Base-by-base conservation (phyloP, 2,888 invertebrate genomes). In the Congeria kusceri region DNA sequence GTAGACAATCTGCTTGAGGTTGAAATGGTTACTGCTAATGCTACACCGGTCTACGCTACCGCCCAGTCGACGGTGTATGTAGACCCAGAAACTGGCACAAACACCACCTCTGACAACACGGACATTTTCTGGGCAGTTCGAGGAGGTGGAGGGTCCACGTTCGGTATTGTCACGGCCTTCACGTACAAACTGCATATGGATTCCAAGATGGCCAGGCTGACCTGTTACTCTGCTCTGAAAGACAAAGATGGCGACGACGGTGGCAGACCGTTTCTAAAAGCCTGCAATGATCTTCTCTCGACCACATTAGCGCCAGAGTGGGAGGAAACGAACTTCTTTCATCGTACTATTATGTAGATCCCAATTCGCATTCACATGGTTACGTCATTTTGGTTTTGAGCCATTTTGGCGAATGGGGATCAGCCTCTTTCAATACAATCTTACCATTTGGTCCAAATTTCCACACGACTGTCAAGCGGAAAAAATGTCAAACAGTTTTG, bases 91-190 rank as follows among this genome's bases (percentile, higher is more conserved):
- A 75, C 62, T 25, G 77, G 72, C 4, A 27, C 5, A 4, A 23
- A 47, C 13, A 20, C 58, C 9, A 53, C 39, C 1, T 64, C 69
- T 1, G 2, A 47, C 11, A 68, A 86, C 25, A 62, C 72, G 0
- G 84, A 83, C 57, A 39, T 87, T 11, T 86, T 87, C 65, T 87
- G 87, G 87, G 85, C 87, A 2, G 65, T 86, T 0, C 66, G 87
- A 15, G 85, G 87, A 27, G 86, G 87, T 3, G 87, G 85, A 11
- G 87, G 85, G 1, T 81, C 83, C 0, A 84, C 86, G 15, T 86
- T 67, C 29, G 85, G 83, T 0, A 77, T 85, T n/a, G 81, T 83
- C 5, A 79, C 79, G 15, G 72, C 68, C 11, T 79, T 85, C 32
- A 75, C 77, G 1, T 85, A 69, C 62, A 83, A 77, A 49, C 72